Base-by-base conservation (phyloP, 2,113 vertebrate species). In the Pelecanus crispus region DNA sequence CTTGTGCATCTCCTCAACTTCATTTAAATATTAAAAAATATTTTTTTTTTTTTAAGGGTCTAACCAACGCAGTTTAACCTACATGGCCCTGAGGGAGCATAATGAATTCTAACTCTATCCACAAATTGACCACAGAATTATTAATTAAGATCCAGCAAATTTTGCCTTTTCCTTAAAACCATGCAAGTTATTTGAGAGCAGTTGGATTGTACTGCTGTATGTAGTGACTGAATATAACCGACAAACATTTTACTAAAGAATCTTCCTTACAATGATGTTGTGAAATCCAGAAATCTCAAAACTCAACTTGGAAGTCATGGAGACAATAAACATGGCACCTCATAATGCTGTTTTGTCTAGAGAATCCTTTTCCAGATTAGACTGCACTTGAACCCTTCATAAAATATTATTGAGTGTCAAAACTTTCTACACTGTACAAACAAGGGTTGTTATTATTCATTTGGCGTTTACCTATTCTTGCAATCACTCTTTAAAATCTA, bases 301-400 rank as follows among this genome's bases (percentile, higher is more conserved):
- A 85, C 36, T 82, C 59, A 56, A 55, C 83, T 92, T 86, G 74
- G 84, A 92, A 94, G 34, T 89, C 77, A 82, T 1, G 17, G 38
- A 80, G 66, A 92, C 88, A 95, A 83, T 86, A 96, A 87, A 94
- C 49, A 79, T 19, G 29, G 90, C 88, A 95, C 90, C 88, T 94
- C 88, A 88, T 92, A 95, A 91, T 12, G 47, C 32, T 88, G 53
- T 45, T 86, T 87, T 75, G 80, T 56, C 62, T 92, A 67, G 19
- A 91, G 36, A 84, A 92, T 75, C 74, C n/a, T 72, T 77, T 79
- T 92, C 70, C 62, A 90, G 81, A 83, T 92, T 62, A 92, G 81
- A 50, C n/a, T 82, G 38, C n/a, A 82, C 45, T 73, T 90, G 91
- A 93, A 83, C 42, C 8, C 36, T 85, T 89, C 78, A 67, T 66